Percentiles rank a stretch among this genome's conserved stretches.
Evolutionary conservation across 2,113 vertebrate species (phyloP).

Genomic region (Montifringilla adamsi): DNA sequence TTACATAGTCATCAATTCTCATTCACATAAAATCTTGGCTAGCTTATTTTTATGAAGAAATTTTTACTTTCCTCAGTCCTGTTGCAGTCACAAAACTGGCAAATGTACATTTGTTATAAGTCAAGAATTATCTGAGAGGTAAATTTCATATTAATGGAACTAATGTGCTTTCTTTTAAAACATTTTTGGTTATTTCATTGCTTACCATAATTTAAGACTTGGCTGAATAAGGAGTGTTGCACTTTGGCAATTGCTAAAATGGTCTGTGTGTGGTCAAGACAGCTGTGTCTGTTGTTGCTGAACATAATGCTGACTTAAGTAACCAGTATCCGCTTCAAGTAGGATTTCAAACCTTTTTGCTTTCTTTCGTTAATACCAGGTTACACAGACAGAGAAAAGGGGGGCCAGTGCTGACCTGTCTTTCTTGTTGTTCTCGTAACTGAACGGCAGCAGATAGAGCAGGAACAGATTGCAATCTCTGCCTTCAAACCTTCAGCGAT

Average conservation of each 20-base stretch:
- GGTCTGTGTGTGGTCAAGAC: conserved; percentile 69
- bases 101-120: not conserved
- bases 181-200: conserved; percentile 46
- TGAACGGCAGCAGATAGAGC: not conserved
- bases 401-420: conserved; percentile 52
- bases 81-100: not conserved
- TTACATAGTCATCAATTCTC: not conserved
- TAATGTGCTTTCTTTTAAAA: conserved; percentile 44
- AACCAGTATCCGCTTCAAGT: conserved; percentile 61
- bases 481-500: conserved; percentile 16
- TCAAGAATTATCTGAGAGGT: conserved; percentile 42
- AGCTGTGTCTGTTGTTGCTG: conserved; percentile 62
- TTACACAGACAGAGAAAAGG: conserved; percentile 54
- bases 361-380: conserved; percentile 61
- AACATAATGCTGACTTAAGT: conserved; percentile 66
- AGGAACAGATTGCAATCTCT: conserved; percentile 29
- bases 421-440: conserved; percentile 16
- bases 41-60: not conserved
- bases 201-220: conserved; percentile 61
- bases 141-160: conserved; percentile 39
- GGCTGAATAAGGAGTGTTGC: not conserved
- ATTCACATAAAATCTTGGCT: not conserved
- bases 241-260: conserved; percentile 51
- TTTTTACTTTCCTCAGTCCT: not conserved
- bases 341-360: conserved; percentile 61